Evolutionary conservation across 2,888 invertebrate species (phyloP), one percentile per base, ranked within the genome.

Genomic region (Bursaphelenchus okinawaensis): DNA sequence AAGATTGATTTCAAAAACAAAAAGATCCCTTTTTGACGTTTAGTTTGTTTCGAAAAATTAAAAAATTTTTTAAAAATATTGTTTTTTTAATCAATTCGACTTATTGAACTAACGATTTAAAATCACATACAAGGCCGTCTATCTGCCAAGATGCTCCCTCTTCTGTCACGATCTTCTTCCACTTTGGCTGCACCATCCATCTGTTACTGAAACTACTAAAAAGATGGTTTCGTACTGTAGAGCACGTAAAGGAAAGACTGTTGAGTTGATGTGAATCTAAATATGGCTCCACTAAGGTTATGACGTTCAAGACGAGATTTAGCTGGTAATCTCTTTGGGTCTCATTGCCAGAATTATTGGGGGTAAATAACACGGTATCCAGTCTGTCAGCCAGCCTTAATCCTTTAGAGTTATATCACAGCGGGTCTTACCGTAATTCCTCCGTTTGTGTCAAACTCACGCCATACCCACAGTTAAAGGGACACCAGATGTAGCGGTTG

Each of bases 401-500:
- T 40, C 40, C 40, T 16, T 40, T 1, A 16, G 12, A 40, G 40
- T 40, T 40, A 40, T 40, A n/a, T 40, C 40, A 40, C n/a, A 40
- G 12, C n/a, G 12, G 12, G 6, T 40, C 40, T 40, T 40, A 40
- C 40, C 40, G 40, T 40, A 40, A 40, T 40, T 40, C 40, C n/a
- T n/a, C 40, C 6, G 12, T 40, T n/a, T 40, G 40, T 16, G 40
- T 16, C 16, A 40, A n/a, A 40, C 40, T 16, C 4, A 59, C 60
- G 1, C 60, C 60, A 23, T 40, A 59, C 22, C 51, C 51, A 23
- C 60, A 59, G 24, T 50, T 50, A 22, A 51, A 29, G 8, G 51
- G 52, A 20, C 61, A 26, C 20, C 64, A 23, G 27, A 29, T n/a
- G 60, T 23, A 23, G 27, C 52, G 61, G 22, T 54, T 22, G 26